Evolutionary conservation across 2,113 vertebrate species (phyloP).

Genomic region (Oenanthe oenanthe): DNA sequence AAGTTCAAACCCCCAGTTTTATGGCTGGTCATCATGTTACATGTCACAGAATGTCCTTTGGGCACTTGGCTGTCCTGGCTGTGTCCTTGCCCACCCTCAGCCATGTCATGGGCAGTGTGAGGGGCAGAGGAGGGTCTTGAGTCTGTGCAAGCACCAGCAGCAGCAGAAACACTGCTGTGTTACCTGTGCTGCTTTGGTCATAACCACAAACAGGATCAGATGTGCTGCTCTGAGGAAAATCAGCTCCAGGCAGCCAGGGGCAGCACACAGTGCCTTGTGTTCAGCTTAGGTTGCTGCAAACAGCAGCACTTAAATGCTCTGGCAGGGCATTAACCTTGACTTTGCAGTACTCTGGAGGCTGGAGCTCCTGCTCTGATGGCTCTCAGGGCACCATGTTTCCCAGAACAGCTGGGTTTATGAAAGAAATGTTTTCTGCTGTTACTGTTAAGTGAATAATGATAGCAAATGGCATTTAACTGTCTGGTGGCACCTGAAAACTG

Average conservation of each 20-base stretch:
- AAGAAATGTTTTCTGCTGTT: not conserved
- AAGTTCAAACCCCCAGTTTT: not conserved
- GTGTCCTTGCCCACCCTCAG: not conserved
- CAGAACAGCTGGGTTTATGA: not conserved
- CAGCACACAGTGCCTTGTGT: not conserved
- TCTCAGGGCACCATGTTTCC: not conserved
- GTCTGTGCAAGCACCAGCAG: not conserved
- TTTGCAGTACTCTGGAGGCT: not conserved
- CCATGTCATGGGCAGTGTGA: rapidly evolving
- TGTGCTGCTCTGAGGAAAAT: not conserved
- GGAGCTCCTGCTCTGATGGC: not conserved
- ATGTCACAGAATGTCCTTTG: not conserved
- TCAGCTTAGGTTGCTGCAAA: not conserved
- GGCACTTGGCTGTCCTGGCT: not conserved
- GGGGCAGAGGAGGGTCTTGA: not conserved
- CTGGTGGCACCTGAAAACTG: not conserved
- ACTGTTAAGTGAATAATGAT: not conserved
- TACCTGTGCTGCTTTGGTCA: not conserved
- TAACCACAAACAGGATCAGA: not conserved
- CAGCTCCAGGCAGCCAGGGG: not conserved
- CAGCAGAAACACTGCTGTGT: not conserved
- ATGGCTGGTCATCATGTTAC: not conserved
- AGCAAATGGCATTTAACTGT: not conserved
- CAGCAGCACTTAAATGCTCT: not conserved
- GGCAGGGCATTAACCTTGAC: not conserved